phyloP scores from a whole-genome alignment of 1,140 invertebrate genomes.

The Oscheius sp. region DNA sequence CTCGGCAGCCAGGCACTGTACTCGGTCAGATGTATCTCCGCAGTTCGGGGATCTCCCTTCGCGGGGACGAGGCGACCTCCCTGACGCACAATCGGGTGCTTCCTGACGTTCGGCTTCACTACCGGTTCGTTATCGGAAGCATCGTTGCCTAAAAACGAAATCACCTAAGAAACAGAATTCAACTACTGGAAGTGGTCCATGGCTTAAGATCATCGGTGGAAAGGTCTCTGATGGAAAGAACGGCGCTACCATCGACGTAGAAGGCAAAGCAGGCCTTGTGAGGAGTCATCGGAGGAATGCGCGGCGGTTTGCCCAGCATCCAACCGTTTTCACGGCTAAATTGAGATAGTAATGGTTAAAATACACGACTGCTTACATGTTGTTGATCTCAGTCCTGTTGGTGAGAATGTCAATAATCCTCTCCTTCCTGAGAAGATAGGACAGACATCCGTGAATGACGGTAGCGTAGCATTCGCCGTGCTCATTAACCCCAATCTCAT shows the following conservation, averaged over 20 bases:
- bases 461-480: slow-evolving; percentile 29
- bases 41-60: slow-evolving; percentile 10
- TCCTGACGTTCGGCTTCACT: slow-evolving; percentile 29
- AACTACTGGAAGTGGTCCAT: slow-evolving; percentile 20
- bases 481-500: slow-evolving; percentile 17
- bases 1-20: slow-evolving; percentile 34
- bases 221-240: slow-evolving; percentile 10
- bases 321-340: slow-evolving; percentile 29
- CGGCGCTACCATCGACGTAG: slow-evolving; percentile 14
- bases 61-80: slow-evolving; percentile 7
- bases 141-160: background rate
- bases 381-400: slow-evolving; percentile 5
- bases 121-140: slow-evolving; percentile 20
- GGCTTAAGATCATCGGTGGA: slow-evolving; percentile 30
- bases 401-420: slow-evolving; percentile 27
- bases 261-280: slow-evolving; percentile 28
- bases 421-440: slow-evolving; percentile 21
- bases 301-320: slow-evolving; percentile 26
- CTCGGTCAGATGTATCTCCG: slow-evolving; percentile 17
- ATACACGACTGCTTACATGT: slow-evolving; percentile 8
- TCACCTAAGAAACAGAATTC: background rate
- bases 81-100: slow-evolving; percentile 14
- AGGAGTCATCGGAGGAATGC: slow-evolving; percentile 19
- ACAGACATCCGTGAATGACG: slow-evolving; percentile 25
- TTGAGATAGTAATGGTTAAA: background rate